These are phyloP conservation scores for Echiichthys vipera DNA, from an alignment of 2,797 vertebrate species.

Conservation along the genomic window DNA sequence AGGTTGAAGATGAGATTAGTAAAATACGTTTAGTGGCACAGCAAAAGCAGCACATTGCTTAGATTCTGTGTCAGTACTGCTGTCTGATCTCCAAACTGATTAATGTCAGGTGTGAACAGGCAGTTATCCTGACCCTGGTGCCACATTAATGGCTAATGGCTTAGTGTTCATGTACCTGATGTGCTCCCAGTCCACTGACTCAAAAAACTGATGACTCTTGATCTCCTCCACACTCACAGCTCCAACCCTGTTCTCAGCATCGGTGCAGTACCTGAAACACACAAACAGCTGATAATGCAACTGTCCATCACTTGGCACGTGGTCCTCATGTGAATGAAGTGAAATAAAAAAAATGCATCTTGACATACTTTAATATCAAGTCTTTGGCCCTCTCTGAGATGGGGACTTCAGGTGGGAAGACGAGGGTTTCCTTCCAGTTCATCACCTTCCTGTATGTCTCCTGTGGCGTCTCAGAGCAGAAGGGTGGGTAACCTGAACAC, in stretches of 20 bases:
- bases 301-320: too few relatives aligned
- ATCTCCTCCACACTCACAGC: slow-evolving; percentile 95
- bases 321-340: neutral
- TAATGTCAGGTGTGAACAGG: too few relatives aligned
- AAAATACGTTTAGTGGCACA: too few relatives aligned
- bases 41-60: too few relatives aligned
- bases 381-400: slow-evolving; percentile 98
- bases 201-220: slow-evolving; percentile 94
- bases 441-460: slow-evolving; percentile 99
- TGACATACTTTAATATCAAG: slow-evolving; percentile 91
- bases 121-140: too few relatives aligned
- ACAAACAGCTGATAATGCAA: neutral
- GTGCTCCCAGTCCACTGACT: slow-evolving; percentile 98
- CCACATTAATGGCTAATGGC: neutral
- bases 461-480: slow-evolving; percentile 98
- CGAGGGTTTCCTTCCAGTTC: slow-evolving; percentile 98
- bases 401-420: slow-evolving; percentile 97
- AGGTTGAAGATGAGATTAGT: too few relatives aligned
- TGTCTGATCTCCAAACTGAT: too few relatives aligned
- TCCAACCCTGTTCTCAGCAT: slow-evolving; percentile 95
- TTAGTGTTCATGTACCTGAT: slow-evolving; percentile 87
- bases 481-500: slow-evolving; percentile 94
- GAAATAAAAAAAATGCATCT: neutral
- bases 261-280: slow-evolving; percentile 91
- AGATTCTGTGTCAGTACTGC: too few relatives aligned